Percentiles rank a stretch among this genome's conserved stretches.
Evolutionary conservation across 2,113 vertebrate species (phyloP).

Genomic region (Oenanthe melanoleuca): DNA sequence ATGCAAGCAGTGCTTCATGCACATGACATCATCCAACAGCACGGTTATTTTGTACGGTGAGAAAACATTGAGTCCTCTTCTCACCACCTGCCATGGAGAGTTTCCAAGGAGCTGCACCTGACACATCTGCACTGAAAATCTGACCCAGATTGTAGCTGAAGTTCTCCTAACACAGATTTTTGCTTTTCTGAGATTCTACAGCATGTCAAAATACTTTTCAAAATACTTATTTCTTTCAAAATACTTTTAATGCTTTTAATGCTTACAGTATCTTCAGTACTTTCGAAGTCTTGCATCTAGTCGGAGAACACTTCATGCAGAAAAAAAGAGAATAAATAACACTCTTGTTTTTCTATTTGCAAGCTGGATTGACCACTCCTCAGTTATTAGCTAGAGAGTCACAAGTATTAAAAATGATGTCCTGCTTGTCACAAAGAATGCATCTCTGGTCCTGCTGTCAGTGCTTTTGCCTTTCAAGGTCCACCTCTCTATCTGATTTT

Average conservation of each 20-base stretch:
- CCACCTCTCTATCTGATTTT: background rate
- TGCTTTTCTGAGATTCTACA: background rate
- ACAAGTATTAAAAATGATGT: background rate
- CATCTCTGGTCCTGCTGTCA: background rate
- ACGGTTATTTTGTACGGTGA: background rate
- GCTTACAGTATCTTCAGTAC: background rate
- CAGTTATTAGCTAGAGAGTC: background rate
- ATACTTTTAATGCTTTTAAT: background rate
- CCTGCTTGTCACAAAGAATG: background rate
- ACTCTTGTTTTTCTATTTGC: background rate
- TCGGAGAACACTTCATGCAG: background rate
- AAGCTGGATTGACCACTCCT: background rate
- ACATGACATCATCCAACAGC: conserved; percentile 1
- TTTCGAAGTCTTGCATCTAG: background rate
- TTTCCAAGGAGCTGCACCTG: conserved; percentile 39
- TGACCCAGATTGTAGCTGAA: background rate
- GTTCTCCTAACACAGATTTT: background rate
- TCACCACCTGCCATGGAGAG: background rate
- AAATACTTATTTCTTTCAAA: background rate
- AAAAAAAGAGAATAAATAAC: background rate
- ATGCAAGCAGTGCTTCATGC: background rate
- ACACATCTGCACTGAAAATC: conserved; percentile 18
- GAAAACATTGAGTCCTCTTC: conserved; percentile 40
- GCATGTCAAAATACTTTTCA: background rate
- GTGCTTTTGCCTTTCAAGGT: background rate